These are phyloP conservation scores for Acleris literana DNA, from an alignment of 2,888 invertebrate species.

Conservation along the genomic window DNA sequence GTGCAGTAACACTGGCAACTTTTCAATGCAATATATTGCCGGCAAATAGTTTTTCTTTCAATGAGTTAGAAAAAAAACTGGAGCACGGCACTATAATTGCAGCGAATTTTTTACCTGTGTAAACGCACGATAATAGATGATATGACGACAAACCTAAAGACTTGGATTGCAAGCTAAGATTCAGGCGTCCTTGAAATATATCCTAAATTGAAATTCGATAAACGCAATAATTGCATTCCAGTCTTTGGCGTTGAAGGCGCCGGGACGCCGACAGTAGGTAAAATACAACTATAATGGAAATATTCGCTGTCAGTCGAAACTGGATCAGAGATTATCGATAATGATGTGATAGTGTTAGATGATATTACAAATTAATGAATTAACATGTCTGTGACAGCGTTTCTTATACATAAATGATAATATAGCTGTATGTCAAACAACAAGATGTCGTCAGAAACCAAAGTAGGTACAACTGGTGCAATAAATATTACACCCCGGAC, in stretches of 20 bases:
- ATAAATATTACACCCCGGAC: too few species aligned
- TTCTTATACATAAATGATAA: too few species aligned
- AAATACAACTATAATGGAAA: slow-evolving; percentile 22
- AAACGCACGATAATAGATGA: neutral
- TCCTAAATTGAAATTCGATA: slow-evolving; percentile 37
- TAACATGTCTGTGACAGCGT: too few species aligned
- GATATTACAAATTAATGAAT: slow-evolving; percentile 2
- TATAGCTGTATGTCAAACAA: too few species aligned
- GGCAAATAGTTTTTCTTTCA: too few species aligned
- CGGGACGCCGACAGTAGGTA: neutral
- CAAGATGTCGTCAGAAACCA: too few species aligned
- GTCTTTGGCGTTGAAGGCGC: slow-evolving; percentile 57
- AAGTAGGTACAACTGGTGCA: too few species aligned
- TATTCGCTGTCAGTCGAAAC: slow-evolving; percentile 20
- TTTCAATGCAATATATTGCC: too few species aligned
- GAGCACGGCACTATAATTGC: too few species aligned
- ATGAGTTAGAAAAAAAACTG: too few species aligned
- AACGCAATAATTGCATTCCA: slow-evolving; percentile 47
- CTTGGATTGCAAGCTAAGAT: slow-evolving; percentile 33
- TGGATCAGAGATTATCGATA: neutral
- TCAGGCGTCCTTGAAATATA: slow-evolving; percentile 31
- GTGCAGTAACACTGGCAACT: too few species aligned
- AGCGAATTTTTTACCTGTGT: too few species aligned
- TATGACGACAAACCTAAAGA: slow-evolving; percentile 14
- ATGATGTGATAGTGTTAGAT: neutral